Base-by-base conservation (phyloP, 2,888 invertebrate species). In the Cheilosia grossa region DNA sequence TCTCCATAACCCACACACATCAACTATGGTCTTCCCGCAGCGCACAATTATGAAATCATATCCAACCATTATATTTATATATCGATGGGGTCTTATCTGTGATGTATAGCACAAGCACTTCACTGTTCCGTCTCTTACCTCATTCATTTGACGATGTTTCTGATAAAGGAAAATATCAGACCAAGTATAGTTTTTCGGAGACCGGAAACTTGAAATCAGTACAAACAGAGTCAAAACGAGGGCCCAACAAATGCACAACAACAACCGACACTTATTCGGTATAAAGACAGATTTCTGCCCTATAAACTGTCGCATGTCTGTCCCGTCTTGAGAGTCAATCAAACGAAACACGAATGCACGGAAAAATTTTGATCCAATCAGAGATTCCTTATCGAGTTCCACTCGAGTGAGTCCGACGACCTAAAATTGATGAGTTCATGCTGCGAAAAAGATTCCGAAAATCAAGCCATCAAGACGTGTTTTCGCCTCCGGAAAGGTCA, bases 201-300 rank as follows among this genome's bases (percentile, higher is more conserved):
- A 77, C 77, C 69, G 77, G 77, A 77, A 77, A 61, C 61, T 77
- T 67, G 59, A 61, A 67, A 53, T 54, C 40, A 40, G 21, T 40
- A n/a, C 53, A 42, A 30, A 49, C 49, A 59, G 13, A 59, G 3
- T n/a, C 15, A 42, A n/a, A 5, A 6, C 15, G 19, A 33, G 10
- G 56, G 33, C 4, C n/a, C n/a, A 44, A 17, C 49, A 19, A 40
- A 63, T 4, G 21, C 30, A 33, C 30, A 61, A 27, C 24, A 44
- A 63, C 15, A 63, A 47, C 9, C 15, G 33, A 19, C 6, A 33
- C 51, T 10, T 21, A 15, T 24, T 27, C 6, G 10, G 10, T 5
- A 13, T 4, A 37, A 37, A 13, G 13, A 37, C 13, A 37, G 37
- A 37, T 37, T 37, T 37, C 37, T 37, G 4, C 37, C 33, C 33